Evolutionary conservation across 1,140 invertebrate genomes (phyloP).

Genomic region (Schlechtendalia chinensis): DNA sequence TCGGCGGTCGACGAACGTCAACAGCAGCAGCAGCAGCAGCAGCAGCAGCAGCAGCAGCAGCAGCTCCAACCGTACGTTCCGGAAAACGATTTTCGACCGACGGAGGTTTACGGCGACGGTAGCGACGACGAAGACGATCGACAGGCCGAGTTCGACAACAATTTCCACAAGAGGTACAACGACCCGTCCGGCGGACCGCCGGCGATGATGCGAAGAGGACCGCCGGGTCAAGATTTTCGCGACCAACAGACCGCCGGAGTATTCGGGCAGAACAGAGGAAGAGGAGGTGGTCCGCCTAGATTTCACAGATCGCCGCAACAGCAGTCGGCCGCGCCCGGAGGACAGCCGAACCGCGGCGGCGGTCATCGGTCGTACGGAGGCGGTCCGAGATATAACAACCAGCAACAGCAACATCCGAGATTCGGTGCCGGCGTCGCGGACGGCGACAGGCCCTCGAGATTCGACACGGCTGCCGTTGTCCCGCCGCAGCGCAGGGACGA

Average conservation of each 20-base stretch:
- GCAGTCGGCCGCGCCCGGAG: too few relatives aligned
- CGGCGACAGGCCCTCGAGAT: neutral
- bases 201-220: neutral
- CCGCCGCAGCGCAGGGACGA: neutral
- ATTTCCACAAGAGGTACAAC: neutral
- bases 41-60: too few relatives aligned
- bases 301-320: neutral
- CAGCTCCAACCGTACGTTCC: neutral
- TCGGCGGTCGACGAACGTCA: neutral
- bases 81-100: neutral
- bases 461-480: neutral
- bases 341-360: neutral
- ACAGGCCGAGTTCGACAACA: slow-evolving; percentile 18
- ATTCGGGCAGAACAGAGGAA: neutral
- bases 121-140: slow-evolving; percentile 28
- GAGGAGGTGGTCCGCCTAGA: neutral
- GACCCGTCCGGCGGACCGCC: neutral
- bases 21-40: too few relatives aligned
- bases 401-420: neutral
- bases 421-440: neutral
- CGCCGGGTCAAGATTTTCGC: slow-evolving; percentile 16
- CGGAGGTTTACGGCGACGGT: neutral
- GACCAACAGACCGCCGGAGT: neutral
- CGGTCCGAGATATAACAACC: slow-evolving; percentile 6
- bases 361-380: neutral